Conservation (phyloP, 2,797 vertebrate species). For the Triplophysa yarkandensis region DNA sequence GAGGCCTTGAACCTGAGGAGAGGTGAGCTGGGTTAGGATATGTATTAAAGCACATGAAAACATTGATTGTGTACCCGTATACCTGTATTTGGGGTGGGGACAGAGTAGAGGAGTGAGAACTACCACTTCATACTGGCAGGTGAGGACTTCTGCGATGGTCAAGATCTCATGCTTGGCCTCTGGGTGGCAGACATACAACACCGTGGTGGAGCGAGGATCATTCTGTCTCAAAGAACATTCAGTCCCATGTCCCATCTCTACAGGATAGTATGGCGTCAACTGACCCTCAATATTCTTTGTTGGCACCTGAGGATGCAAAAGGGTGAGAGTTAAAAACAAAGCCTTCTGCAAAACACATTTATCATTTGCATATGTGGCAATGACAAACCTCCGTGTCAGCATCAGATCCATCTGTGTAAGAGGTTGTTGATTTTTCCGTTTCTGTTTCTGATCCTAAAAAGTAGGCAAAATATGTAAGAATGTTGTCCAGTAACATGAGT, state of each 20-base stretch:
- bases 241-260: conserved; percentile 94
- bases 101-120: conserved; percentile 95
- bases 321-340: background rate
- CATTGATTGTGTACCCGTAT: background rate
- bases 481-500: background rate
- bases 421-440: conserved; percentile 61
- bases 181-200: conserved; percentile 96
- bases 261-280: conserved; percentile 90
- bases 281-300: conserved; percentile 97
- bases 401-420: conserved; percentile 56
- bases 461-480: conserved; percentile 24
- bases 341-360: background rate
- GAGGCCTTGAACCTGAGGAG: conserved; percentile 90
- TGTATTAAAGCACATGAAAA: too few species aligned
- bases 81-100: conserved; percentile 95
- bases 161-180: conserved; percentile 98
- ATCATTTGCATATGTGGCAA: background rate
- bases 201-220: conserved; percentile 82
- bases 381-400: conserved; percentile 67
- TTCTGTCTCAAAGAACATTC: conserved; percentile 90
- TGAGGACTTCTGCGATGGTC: conserved; percentile 94
- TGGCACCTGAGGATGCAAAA: conserved; percentile 77
- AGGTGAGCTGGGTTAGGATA: background rate
- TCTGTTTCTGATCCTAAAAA: conserved; percentile 53
- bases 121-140: conserved; percentile 97